Evolutionary conservation across 2,797 vertebrate genomes (phyloP).

Genomic region (Trachurus trachurus): DNA sequence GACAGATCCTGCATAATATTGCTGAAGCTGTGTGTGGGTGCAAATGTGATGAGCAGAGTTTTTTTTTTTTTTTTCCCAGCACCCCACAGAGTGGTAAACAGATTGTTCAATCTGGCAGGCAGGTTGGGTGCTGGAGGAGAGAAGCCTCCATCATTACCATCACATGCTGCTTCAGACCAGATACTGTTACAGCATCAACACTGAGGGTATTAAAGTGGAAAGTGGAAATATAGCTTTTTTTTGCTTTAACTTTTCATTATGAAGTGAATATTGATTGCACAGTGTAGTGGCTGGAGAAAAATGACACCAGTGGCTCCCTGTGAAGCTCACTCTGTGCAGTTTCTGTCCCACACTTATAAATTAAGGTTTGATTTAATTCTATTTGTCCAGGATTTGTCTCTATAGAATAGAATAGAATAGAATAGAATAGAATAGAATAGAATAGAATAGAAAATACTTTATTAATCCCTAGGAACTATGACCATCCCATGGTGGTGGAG

Average conservation of each 20-base stretch:
- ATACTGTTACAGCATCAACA: constrained; percentile 1
- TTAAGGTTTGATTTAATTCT: too few relatives aligned
- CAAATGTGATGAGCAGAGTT: constrained; percentile 58
- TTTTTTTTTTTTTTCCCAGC: constrained; percentile 3
- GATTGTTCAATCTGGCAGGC: constrained; percentile 60
- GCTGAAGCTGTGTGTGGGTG: constrained; percentile 62
- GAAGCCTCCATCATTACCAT: constrained; percentile 26
- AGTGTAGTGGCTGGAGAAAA: background rate
- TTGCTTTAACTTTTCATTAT: background rate
- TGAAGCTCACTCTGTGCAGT: too few relatives aligned
- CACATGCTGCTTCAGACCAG: constrained; percentile 39
- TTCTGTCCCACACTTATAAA: too few relatives aligned
- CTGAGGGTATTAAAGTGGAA: background rate
- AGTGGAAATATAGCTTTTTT: too few relatives aligned
- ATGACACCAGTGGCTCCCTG: too few relatives aligned
- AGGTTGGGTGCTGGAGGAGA: constrained; percentile 41
- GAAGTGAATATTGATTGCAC: too few relatives aligned
- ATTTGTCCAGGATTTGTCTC: too few relatives aligned
- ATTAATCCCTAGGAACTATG: too few relatives aligned
- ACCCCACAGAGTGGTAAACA: constrained; percentile 69
- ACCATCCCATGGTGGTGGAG: too few relatives aligned
- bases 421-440: too few relatives aligned
- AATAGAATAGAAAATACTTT: too few relatives aligned
- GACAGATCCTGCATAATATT: constrained; percentile 46
- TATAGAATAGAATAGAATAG: too few relatives aligned